Percentiles rank a stretch among this genome's conserved stretches.
Conservation (phyloP, 2,888 invertebrate genomes). For the Serrognathus titanus region DNA sequence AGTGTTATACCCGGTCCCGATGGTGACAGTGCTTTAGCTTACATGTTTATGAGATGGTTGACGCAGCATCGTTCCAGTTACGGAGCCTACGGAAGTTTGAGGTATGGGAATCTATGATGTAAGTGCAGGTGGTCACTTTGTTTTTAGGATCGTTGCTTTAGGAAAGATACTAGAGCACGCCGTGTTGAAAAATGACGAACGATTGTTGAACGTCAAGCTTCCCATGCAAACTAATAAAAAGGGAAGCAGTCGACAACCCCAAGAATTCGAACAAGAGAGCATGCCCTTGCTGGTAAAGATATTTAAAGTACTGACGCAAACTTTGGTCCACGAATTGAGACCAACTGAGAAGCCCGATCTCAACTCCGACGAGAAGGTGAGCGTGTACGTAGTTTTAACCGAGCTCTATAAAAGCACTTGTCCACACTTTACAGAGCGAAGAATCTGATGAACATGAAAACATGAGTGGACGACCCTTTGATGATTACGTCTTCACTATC, state of each 20-base stretch:
- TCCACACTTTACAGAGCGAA: not conserved
- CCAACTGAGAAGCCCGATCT: not conserved
- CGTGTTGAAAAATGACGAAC: slow-evolving; percentile 19
- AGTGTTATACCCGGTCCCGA: slow-evolving; percentile 26
- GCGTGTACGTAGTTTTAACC: not conserved
- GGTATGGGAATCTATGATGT: slow-evolving; percentile 4
- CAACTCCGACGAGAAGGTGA: slow-evolving; percentile 4
- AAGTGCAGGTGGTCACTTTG: not conserved
- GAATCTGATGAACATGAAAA: not conserved
- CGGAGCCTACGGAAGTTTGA: slow-evolving; percentile 20
- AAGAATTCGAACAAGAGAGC: not conserved
- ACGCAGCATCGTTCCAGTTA: slow-evolving; percentile 12
- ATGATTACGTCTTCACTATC: slow-evolving; percentile 8
- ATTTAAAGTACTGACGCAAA: slow-evolving; percentile 9
- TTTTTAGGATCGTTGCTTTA: slow-evolving; percentile 22
- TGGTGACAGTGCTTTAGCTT: slow-evolving; percentile 24
- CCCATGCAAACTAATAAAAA: not conserved
- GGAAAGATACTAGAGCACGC: slow-evolving; percentile 20
- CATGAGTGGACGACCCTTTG: slow-evolving; percentile 3
- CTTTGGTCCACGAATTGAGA: not conserved
- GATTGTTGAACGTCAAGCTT: slow-evolving; percentile 10
- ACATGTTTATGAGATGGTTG: slow-evolving; percentile 22
- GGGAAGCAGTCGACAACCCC: not conserved
- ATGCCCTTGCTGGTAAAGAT: slow-evolving; percentile 14
- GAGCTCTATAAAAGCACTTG: not conserved